These are phyloP conservation scores for Andrena praecox DNA, from an alignment of 2,888 invertebrate species.

Conservation along the genomic window DNA sequence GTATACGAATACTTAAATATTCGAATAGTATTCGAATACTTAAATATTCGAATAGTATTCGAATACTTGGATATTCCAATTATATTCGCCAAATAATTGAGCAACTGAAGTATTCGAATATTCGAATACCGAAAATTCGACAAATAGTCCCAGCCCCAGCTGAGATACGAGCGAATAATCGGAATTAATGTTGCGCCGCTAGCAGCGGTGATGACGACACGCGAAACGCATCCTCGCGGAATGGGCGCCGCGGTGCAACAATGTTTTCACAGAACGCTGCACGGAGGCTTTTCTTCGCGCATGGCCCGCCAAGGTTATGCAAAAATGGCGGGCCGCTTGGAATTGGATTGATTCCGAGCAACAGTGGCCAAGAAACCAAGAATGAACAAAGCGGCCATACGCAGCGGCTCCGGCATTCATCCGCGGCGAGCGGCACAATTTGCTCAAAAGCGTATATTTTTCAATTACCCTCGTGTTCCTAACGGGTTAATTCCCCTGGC, in stretches of 20 bases:
- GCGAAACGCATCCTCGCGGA: background rate
- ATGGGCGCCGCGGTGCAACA: background rate
- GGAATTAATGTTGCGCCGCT: slow-evolving; percentile 11
- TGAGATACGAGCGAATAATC: slow-evolving; percentile 13
- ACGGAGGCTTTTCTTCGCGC: too few relatives aligned
- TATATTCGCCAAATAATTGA: too few relatives aligned
- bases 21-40: too few relatives aligned
- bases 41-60: too few relatives aligned
- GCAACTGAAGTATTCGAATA: background rate
- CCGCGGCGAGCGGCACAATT: slow-evolving; percentile 17
- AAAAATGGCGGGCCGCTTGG: background rate
- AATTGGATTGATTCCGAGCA: background rate
- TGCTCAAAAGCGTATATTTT: slow-evolving; percentile 38
- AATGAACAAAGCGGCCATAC: background rate
- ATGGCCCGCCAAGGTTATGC: background rate
- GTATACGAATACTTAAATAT: too few relatives aligned
- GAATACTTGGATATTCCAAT: too few relatives aligned
- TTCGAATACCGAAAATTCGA: background rate
- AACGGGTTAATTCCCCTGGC: slow-evolving; percentile 43
- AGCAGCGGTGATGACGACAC: slow-evolving; percentile 10
- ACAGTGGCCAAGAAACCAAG: background rate
- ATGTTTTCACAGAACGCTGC: background rate
- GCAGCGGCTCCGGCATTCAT: background rate
- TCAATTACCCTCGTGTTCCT: slow-evolving; percentile 38
- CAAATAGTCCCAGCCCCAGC: too few relatives aligned